These are phyloP conservation scores for Xenopus petersii DNA, from an alignment of 2,797 vertebrate species.

Conservation along the genomic window DNA sequence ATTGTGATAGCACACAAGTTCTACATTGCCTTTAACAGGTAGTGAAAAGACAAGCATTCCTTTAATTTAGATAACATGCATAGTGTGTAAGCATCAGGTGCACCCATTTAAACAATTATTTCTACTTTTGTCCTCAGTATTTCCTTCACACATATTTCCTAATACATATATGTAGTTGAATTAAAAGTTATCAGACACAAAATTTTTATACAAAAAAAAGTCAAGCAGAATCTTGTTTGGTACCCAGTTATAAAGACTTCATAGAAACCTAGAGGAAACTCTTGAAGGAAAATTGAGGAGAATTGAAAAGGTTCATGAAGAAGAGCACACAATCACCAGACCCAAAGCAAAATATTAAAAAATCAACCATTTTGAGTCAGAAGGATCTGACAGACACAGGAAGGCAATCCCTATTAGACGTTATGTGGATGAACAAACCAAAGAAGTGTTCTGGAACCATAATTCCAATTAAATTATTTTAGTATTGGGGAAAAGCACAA, in stretches of 20 bases:
- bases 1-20: background rate
- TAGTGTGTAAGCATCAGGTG: background rate
- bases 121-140: background rate
- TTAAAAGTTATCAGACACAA: background rate
- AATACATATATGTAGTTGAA: background rate
- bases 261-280: background rate
- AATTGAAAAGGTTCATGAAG: background rate
- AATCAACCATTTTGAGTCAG: background rate
- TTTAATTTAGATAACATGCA: background rate
- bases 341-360: too few relatives aligned
- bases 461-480: background rate
- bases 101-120: background rate
- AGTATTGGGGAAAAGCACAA: background rate
- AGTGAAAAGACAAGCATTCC: background rate
- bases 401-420: background rate
- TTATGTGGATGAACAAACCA: background rate
- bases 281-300: too few relatives aligned
- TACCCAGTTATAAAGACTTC: background rate
- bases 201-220: background rate
- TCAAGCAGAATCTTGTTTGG: background rate
- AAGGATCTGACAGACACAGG: background rate
- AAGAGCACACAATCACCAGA: background rate
- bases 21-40: background rate
- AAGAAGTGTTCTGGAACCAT: background rate
- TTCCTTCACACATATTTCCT: background rate